phyloP scores from a whole-genome alignment of 1,140 invertebrate species.

The Drosophila pachea region DNA sequence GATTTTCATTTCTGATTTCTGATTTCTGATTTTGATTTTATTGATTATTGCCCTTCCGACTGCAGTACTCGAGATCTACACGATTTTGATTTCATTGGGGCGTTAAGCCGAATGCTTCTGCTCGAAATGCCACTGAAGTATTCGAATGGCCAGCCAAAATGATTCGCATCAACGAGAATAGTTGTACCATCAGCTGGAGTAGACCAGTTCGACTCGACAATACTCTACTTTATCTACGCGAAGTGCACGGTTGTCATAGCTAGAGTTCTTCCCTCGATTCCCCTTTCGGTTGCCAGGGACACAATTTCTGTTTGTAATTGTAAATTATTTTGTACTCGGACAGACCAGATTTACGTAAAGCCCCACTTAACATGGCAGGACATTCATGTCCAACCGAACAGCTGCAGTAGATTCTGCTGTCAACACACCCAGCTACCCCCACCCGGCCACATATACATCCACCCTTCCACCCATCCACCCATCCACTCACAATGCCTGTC shows the following conservation, averaged over 20 bases:
- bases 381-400: constrained; percentile 32
- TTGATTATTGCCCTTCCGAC: constrained; percentile 31
- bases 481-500: constrained; percentile 15
- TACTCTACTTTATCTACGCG: neutral
- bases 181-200: neutral
- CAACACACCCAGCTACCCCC: constrained; percentile 23
- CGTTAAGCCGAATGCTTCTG: constrained; percentile 5
- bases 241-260: neutral
- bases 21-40: constrained; percentile 26
- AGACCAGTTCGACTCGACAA: neutral
- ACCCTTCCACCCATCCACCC: neutral
- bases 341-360: constrained; percentile 9
- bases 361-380: constrained; percentile 30
- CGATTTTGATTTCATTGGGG: neutral
- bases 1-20: constrained; percentile 16
- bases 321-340: constrained; percentile 16
- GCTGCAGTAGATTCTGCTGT: constrained; percentile 55
- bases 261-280: neutral
- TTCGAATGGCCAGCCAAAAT: neutral
- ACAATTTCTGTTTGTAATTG: constrained; percentile 24
- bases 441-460: neutral
- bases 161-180: neutral
- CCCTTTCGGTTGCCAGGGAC: neutral
- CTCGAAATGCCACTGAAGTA: neutral
- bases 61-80: constrained; percentile 9